Base-by-base conservation (phyloP, 2,113 vertebrate genomes). In the Platysternon megacephalum region DNA sequence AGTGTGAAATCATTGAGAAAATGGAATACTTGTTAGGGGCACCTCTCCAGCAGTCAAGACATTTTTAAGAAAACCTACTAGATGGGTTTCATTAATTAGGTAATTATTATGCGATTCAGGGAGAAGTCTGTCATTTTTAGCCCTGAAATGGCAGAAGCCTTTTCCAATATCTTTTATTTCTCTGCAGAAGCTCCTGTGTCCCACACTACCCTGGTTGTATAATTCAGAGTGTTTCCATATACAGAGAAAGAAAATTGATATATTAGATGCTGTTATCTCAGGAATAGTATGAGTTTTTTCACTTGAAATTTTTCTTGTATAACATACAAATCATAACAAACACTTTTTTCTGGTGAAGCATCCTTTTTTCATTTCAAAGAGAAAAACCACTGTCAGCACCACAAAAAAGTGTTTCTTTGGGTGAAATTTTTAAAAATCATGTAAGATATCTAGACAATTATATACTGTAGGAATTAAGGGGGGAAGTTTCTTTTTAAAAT, bases 1-100 rank as follows among this genome's bases (percentile, higher is more conserved):
- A 58, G 85, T 81, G 46, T 85, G 94, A 96, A 95, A 86, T 79
- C 85, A 65, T 93, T 86, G 35, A 39, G 84, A 84, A 96, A 96
- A 93, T 4, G 65, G 81, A 90, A 91, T 84, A 95, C 85, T 96
- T 86, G 26, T 32, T 35, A 85, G 87, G 93, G 91, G 29, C 39
- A 2, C 7, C 92, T 95, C 83, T 82, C 11, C 48, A 81, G 58
- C 8, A 83, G n/a, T 85, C 80, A 91, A 52, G 55, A 35, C 89
- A 8, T 93, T 84, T 83, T 74, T 32, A 53, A 80, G 22, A 16
- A 11, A 48, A 2, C 84, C 81, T 19, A 1, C 68, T 52, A 32
- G 78, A 49, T 53, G 72, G 51, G 48, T 78, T 61, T 79, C 81
- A 82, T 80, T 87, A 68, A 94, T 93, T 85, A 82, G 82, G 51